These are phyloP conservation scores for Pipistrellus pipistrellus DNA, from an alignment of 2,797 vertebrate species.

Conservation along the genomic window DNA sequence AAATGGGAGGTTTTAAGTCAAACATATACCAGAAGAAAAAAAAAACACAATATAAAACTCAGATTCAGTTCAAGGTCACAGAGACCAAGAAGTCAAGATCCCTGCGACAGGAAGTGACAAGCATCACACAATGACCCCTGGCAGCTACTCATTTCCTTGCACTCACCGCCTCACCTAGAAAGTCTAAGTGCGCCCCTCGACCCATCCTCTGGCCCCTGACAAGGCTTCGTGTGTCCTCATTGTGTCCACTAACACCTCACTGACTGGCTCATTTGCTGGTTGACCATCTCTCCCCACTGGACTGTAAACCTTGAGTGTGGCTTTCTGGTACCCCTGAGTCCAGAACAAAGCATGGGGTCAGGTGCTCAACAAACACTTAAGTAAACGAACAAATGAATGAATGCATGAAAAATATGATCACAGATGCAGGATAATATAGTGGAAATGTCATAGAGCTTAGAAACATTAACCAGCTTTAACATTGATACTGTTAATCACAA, in stretches of 20 bases:
- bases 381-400: background rate
- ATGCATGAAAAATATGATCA: background rate
- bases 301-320: background rate
- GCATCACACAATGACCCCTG: background rate
- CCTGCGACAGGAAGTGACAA: constrained; percentile 16
- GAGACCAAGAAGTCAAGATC: constrained; percentile 24
- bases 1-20: constrained; percentile 38
- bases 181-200: background rate
- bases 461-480: background rate
- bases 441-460: background rate
- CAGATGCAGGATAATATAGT: background rate
- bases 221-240: constrained; percentile 3
- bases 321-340: background rate
- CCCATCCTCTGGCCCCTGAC: background rate
- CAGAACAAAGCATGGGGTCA: background rate
- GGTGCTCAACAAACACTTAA: background rate
- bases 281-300: background rate
- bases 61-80: background rate
- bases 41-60: background rate
- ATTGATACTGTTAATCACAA: background rate
- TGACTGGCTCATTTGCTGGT: background rate
- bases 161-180: background rate
- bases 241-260: background rate
- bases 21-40: background rate
- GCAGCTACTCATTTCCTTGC: background rate